Evolutionary conservation across 2,113 vertebrate species (phyloP).

Genomic region (Nipponia nippon): DNA sequence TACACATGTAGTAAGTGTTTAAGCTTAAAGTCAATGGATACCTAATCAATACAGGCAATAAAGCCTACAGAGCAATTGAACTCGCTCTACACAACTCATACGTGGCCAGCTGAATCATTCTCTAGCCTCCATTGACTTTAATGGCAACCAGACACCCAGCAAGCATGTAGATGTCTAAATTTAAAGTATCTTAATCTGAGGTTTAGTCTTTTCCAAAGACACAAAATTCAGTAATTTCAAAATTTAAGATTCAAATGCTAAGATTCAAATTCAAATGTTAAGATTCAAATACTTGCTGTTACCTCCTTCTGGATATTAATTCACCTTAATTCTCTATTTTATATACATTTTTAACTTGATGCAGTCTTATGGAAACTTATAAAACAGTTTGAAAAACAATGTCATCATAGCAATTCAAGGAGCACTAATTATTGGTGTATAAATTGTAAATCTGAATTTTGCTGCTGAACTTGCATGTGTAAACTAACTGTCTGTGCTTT

Average conservation of each 20-base stretch:
- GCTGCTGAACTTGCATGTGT: background rate
- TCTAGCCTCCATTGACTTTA: background rate
- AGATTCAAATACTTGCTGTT: background rate
- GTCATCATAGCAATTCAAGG: background rate
- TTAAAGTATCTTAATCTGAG: background rate
- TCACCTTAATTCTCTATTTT: background rate
- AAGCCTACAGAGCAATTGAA: background rate
- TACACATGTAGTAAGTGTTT: background rate
- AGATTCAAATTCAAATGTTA: background rate
- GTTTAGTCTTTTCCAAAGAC: background rate
- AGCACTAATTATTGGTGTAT: background rate
- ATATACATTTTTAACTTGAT: background rate
- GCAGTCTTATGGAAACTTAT: background rate
- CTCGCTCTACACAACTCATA: background rate
- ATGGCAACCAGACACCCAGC: background rate
- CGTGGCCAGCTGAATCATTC: background rate
- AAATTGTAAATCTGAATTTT: background rate
- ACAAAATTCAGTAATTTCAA: background rate
- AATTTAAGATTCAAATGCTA: background rate
- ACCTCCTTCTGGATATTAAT: background rate
- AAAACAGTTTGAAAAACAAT: background rate
- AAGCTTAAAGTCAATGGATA: background rate
- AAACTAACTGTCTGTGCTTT: background rate
- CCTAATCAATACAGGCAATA: background rate
- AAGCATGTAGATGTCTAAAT: background rate